Evolutionary conservation across 2,888 invertebrate genomes (phyloP).

Genomic region (Ophion obscuratus): DNA sequence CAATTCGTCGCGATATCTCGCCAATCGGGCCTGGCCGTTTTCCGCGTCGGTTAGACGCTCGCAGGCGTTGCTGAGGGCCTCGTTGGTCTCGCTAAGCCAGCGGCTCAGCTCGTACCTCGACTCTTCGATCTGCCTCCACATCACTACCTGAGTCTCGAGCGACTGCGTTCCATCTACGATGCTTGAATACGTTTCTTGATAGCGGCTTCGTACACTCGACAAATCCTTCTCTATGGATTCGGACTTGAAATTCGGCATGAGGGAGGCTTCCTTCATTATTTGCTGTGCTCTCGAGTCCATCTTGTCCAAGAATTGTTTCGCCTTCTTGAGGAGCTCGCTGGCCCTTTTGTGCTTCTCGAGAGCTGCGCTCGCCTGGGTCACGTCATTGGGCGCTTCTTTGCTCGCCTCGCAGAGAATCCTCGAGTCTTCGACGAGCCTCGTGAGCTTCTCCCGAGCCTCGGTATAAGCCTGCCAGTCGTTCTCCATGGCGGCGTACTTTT

Average conservation of each 20-base stretch:
- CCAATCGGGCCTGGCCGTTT: slow-evolving; percentile 90
- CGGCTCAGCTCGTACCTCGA: slow-evolving; percentile 92
- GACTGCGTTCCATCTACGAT: slow-evolving; percentile 91
- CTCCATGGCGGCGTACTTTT: slow-evolving; percentile 90
- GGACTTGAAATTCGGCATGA: slow-evolving; percentile 88
- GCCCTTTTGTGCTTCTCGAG: slow-evolving; percentile 91
- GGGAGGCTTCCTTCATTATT: slow-evolving; percentile 89
- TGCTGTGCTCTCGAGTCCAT: slow-evolving; percentile 91
- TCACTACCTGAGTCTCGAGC: slow-evolving; percentile 94
- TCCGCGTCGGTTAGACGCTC: slow-evolving; percentile 93
- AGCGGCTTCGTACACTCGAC: slow-evolving; percentile 87
- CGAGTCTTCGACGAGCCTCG: slow-evolving; percentile 89
- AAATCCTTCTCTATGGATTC: slow-evolving; percentile 86
- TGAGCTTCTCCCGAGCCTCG: slow-evolving; percentile 89
- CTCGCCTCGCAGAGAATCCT: slow-evolving; percentile 88
- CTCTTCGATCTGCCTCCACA: slow-evolving; percentile 96
- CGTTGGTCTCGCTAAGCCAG: slow-evolving; percentile 94
- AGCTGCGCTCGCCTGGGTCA: slow-evolving; percentile 89
- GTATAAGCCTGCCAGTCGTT: slow-evolving; percentile 91
- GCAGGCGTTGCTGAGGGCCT: slow-evolving; percentile 90
- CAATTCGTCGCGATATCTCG: slow-evolving; percentile 94
- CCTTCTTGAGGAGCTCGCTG: slow-evolving; percentile 90
- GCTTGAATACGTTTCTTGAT: slow-evolving; percentile 90
- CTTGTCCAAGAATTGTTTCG: slow-evolving; percentile 90
- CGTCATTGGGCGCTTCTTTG: slow-evolving; percentile 89